Evolutionary conservation across 1,140 invertebrate species (phyloP), one percentile per base, ranked within the genome.

Genomic region (Cherax destructor): DNA sequence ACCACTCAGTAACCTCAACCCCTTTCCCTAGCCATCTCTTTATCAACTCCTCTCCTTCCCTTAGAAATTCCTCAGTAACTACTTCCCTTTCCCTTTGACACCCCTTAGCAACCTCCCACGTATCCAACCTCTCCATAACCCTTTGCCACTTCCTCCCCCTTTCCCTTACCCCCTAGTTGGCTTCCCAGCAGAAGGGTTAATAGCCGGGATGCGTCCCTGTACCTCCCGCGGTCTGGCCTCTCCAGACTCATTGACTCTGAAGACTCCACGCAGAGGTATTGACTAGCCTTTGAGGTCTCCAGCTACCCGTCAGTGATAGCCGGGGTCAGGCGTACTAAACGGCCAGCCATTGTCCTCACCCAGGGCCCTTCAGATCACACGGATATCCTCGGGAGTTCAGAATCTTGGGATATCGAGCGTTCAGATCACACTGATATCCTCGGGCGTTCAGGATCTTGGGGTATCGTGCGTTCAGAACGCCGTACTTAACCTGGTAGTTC

Each of bases 181-280:
- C 84, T 41, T 77, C 84, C 84, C 47, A 77, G 72, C 24, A 76
- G 84, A 86, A 86, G 84, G 84, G 84, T 86, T 86, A 86, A 86
- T 86, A 86, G 74, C 84, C 74, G 78, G n/a, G 74, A 77, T 49
- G 24, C 52, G 30, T 41, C 74, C 74, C 21, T 11, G 11, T 69
- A 76, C 84, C 84, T 76, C 84, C 84, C 84, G 84, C 69, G n/a
- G 69, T 30, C 69, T 49, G 21, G 11, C 69, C 84, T 86, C 84
- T 86, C 84, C 69, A 86, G 13, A 47, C 72, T 76, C 84, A 86
- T 86, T 86, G 84, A 86, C 84, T 86, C 69, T 21, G 83, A 50
- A 86, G 84, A 52, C 84, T 21, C 52, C 84, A 86, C 84, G 84
- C 84, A 11, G 84, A 86, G 84, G 84, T 86, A 86, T 86, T 86